Conservation (phyloP, 2,113 vertebrate species). For the Rhea pennata region DNA sequence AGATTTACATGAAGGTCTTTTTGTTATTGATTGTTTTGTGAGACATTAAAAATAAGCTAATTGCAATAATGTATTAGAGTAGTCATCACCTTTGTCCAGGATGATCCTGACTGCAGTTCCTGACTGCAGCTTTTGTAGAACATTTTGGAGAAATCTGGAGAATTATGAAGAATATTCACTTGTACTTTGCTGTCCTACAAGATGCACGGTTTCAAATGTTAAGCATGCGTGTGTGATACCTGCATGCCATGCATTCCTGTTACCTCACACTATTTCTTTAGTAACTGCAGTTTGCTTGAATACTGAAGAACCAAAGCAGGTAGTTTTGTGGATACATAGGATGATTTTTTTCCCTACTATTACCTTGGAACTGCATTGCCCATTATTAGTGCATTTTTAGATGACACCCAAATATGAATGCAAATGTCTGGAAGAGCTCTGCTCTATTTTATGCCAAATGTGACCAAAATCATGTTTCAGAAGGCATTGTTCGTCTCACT, state of each 20-base stretch:
- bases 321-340: background rate
- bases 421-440: background rate
- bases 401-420: background rate
- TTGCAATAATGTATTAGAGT: background rate
- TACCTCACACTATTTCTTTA: background rate
- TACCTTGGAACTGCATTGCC: background rate
- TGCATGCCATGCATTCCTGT: background rate
- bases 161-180: background rate
- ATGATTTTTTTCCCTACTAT: background rate
- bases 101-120: background rate
- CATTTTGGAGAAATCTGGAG: background rate
- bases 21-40: conserved; percentile 33
- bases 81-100: background rate
- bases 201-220: background rate
- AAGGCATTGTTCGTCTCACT: background rate
- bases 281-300: background rate
- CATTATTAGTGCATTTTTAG: background rate
- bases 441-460: background rate
- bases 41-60: conserved; percentile 14
- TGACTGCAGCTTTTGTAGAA: background rate
- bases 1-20: conserved; percentile 39
- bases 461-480: background rate
- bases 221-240: background rate
- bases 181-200: background rate
- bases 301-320: background rate